phyloP scores from a whole-genome alignment of 2,797 vertebrate genomes.

The Erethizon dorsatum region DNA sequence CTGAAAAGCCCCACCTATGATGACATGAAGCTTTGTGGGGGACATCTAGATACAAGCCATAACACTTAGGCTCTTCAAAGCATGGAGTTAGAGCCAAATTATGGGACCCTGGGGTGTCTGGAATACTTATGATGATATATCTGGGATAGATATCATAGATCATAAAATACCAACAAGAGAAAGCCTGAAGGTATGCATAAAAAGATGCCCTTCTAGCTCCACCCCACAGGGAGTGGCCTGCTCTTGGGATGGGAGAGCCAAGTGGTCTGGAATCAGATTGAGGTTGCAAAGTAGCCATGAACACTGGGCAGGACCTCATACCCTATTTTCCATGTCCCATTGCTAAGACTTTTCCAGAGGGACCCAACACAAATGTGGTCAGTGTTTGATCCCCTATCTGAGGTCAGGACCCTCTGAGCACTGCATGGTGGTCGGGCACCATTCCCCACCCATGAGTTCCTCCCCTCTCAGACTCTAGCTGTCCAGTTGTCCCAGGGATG shows the following conservation, averaged over 20 bases:
- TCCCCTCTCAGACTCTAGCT: not conserved
- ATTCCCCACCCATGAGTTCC: not conserved
- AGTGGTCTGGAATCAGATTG: not conserved
- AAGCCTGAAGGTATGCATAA: not conserved
- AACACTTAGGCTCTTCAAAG: not conserved
- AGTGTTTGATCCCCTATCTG: not conserved
- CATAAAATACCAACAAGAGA: not conserved
- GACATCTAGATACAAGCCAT: not conserved
- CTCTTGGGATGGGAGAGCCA: no score
- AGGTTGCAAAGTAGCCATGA: not conserved
- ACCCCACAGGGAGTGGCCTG: fast-evolving
- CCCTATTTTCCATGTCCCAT: not conserved
- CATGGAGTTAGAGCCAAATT: not conserved
- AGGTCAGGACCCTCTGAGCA: not conserved
- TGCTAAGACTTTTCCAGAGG: not conserved
- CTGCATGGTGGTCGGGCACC: not conserved
- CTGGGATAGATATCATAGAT: not conserved
- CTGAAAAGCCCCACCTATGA: not conserved
- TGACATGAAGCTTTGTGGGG: not conserved
- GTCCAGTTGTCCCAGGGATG: not conserved
- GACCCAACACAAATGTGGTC: not conserved
- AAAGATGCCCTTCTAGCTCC: not conserved
- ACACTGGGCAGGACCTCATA: not conserved
- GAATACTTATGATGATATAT: not conserved
- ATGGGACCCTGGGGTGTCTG: not conserved